Percentiles rank a stretch among this genome's conserved stretches.
Evolutionary conservation across 2,888 invertebrate genomes (phyloP).

Genomic region (Apodemia arnacis): DNA sequence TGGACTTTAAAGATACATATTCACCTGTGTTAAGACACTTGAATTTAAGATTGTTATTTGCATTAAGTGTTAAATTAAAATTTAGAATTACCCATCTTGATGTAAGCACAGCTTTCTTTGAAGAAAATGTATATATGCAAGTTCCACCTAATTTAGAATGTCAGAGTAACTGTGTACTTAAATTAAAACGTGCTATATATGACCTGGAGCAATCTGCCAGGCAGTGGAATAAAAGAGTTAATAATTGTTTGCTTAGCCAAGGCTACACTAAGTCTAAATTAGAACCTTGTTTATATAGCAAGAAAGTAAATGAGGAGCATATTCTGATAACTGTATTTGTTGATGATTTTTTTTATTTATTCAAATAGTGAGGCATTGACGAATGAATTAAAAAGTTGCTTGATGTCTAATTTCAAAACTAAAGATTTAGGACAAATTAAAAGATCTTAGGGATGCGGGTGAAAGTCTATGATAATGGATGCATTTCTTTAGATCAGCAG

Average conservation of each 20-base stretch:
- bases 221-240: constrained; percentile 28
- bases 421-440: constrained; percentile 28
- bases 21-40: too few species aligned
- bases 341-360: constrained; percentile 46
- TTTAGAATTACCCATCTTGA: constrained; percentile 6
- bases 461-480: constrained; percentile 13
- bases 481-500: background rate
- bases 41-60: constrained; percentile 5
- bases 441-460: constrained; percentile 35
- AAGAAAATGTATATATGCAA: constrained; percentile 21
- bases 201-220: constrained; percentile 9
- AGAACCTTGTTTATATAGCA: constrained; percentile 51
- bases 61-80: constrained; percentile 14
- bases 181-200: constrained; percentile 27
- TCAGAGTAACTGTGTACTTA: background rate
- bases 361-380: constrained; percentile 18
- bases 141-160: background rate
- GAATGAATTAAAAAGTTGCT: constrained; percentile 31
- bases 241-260: constrained; percentile 42
- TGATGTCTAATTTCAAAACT: constrained; percentile 40
- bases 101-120: too few species aligned
- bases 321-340: constrained; percentile 29
- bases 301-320: constrained; percentile 21
- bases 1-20: constrained; percentile 19
- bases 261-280: constrained; percentile 10